Evolutionary conservation across 2,888 invertebrate species (phyloP), one percentile per base, ranked within the genome.

Genomic region (Caenorhabditis sinica): DNA sequence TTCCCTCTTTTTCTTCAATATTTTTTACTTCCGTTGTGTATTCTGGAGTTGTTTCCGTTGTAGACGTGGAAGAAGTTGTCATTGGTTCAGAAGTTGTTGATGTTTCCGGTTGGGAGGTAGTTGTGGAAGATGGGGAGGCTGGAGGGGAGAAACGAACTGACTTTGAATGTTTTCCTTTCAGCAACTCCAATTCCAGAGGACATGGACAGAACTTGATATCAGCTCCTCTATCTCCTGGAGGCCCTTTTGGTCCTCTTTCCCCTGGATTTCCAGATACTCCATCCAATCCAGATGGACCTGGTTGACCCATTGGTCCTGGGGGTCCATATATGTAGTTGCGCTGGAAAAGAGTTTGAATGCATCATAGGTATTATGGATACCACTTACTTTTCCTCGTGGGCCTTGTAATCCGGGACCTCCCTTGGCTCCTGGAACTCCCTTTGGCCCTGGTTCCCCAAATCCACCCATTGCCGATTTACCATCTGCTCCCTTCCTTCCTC

Each of bases 131-230:
- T 11, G 83, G 60, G 28, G 76, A 45, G 9, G 83, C 49, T 17
- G 79, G 71, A 53, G 61, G 61, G 4, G 68, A 60, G 5, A 58
- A 28, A 43, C 40, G 43, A 60, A 60, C 9, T 45, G 80, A 65
- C 36, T 72, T 79, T 49, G 56, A 69, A 53, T 56, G 69, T 56
- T 83, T 88, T 65, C 74, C 71, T 28, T 71, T 66, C 58, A 89
- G 33, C 13, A 89, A 71, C 43, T 87, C 86, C 25, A 91, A 69
- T 68, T 91, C 91, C 56, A 88, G 53, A 0, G 91, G 92, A 63
- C 92, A 92, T 6, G 91, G 91, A 80, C 91, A 92, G 88, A 91
- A 91, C 71, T 89, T 89, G 30, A 90, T 89, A 63, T 92, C 90
- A 13, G 91, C 90, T 36, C 92, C 92, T n/a, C 82, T 60, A 30